Evolutionary conservation across 2,113 vertebrate species (phyloP).

Genomic region (Falcunculus frontatus): DNA sequence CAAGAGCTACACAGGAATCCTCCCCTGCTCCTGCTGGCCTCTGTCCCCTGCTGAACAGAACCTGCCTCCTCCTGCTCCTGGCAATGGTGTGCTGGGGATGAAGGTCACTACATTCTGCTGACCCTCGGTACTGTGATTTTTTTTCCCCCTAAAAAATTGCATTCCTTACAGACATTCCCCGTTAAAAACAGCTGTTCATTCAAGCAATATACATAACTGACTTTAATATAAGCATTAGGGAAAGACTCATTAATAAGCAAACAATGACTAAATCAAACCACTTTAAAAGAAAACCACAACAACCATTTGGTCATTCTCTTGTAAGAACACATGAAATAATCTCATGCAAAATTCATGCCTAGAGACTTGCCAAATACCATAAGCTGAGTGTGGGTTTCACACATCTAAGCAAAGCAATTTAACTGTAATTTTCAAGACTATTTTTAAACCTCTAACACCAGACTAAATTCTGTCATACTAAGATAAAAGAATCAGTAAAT

Average conservation of each 20-base stretch:
- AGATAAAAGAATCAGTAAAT: neutral
- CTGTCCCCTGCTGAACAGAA: neutral
- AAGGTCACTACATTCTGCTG: neutral
- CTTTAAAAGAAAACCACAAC: neutral
- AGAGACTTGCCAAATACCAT: neutral
- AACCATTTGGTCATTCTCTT: neutral
- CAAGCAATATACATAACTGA: neutral
- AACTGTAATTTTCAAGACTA: neutral
- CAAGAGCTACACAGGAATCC: rapidly evolving
- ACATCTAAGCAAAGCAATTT: neutral
- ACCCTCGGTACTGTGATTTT: neutral
- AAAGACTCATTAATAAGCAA: neutral
- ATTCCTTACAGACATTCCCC: neutral
- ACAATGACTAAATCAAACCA: neutral
- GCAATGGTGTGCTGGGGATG: neutral
- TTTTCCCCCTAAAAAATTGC: rapidly evolving
- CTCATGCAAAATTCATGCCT: neutral
- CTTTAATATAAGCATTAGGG: neutral
- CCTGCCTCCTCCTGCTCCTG: neutral
- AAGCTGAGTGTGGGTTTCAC: neutral
- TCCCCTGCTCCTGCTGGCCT: neutral
- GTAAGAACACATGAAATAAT: neutral
- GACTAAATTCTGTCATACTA: neutral
- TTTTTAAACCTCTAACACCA: neutral
- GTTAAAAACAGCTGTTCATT: neutral